phyloP scores from a whole-genome alignment of 2,888 invertebrate species.

The Phlogophora meticulosa region DNA sequence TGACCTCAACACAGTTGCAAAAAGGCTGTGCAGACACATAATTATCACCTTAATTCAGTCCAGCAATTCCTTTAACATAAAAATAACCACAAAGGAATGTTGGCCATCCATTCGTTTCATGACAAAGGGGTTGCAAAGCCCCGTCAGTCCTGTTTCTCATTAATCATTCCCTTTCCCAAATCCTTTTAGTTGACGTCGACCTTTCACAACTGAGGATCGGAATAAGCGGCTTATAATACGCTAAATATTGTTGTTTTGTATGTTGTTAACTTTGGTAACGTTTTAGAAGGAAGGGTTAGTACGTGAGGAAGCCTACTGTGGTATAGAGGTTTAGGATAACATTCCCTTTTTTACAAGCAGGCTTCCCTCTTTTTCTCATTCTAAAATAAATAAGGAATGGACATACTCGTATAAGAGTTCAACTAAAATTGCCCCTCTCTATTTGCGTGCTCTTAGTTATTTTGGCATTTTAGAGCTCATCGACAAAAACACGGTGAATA shows the following conservation, averaged over 20 bases:
- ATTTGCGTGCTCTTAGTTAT: no score
- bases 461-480: no score
- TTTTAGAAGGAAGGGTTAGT: background rate
- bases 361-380: no score
- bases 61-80: slow-evolving; percentile 21
- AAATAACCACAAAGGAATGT: slow-evolving; percentile 35
- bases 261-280: slow-evolving; percentile 29
- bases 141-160: slow-evolving; percentile 68
- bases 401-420: no score
- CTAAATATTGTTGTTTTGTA: slow-evolving; percentile 26
- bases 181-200: slow-evolving; percentile 73
- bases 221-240: slow-evolving; percentile 72
- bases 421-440: no score
- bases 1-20: no score
- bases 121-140: slow-evolving; percentile 66
- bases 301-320: background rate
- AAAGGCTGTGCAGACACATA: slow-evolving; percentile 1
- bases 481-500: no score
- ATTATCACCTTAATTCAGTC: slow-evolving; percentile 42
- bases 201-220: slow-evolving; percentile 69
- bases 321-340: background rate
- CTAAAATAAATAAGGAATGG: no score
- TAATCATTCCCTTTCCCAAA: slow-evolving; percentile 77
- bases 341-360: no score
- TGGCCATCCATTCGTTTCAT: slow-evolving; percentile 31